Evolutionary conservation across 1,140 invertebrate genomes (phyloP).

Genomic region (Sycophila sp.): DNA sequence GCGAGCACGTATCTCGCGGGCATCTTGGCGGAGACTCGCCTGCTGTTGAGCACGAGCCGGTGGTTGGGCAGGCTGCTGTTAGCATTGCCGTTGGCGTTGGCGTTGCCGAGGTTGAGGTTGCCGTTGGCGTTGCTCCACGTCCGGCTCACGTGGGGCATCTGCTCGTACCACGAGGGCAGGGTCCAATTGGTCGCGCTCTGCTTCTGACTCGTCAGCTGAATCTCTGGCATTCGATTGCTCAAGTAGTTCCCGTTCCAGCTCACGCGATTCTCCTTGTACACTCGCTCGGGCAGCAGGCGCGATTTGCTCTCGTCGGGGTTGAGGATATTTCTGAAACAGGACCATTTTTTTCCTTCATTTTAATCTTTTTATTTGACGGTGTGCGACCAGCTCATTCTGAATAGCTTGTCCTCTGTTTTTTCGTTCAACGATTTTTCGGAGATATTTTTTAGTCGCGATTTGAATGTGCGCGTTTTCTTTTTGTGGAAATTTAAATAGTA

Average conservation of each 20-base stretch:
- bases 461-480: too few species aligned
- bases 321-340: slow-evolving; percentile 25
- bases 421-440: too few species aligned
- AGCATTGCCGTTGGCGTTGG: slow-evolving; percentile 70
- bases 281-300: slow-evolving; percentile 54
- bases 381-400: too few species aligned
- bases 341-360: too few species aligned
- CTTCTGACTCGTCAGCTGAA: slow-evolving; percentile 39
- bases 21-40: slow-evolving; percentile 12
- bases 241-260: slow-evolving; percentile 66
- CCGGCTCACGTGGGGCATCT: slow-evolving; percentile 38
- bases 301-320: slow-evolving; percentile 48
- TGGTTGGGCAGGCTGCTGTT: slow-evolving; percentile 63
- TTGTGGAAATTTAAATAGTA: neutral
- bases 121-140: slow-evolving; percentile 65
- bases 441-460: neutral
- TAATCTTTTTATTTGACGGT: too few species aligned
- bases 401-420: too few species aligned
- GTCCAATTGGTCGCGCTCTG: slow-evolving; percentile 53
- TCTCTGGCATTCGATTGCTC: neutral
- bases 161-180: slow-evolving; percentile 59
- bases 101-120: slow-evolving; percentile 70
- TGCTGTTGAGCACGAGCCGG: slow-evolving; percentile 51
- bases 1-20: slow-evolving; percentile 20
- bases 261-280: slow-evolving; percentile 66